Conservation (phyloP, 2,797 vertebrate genomes). For the Amniataba percoides region DNA sequence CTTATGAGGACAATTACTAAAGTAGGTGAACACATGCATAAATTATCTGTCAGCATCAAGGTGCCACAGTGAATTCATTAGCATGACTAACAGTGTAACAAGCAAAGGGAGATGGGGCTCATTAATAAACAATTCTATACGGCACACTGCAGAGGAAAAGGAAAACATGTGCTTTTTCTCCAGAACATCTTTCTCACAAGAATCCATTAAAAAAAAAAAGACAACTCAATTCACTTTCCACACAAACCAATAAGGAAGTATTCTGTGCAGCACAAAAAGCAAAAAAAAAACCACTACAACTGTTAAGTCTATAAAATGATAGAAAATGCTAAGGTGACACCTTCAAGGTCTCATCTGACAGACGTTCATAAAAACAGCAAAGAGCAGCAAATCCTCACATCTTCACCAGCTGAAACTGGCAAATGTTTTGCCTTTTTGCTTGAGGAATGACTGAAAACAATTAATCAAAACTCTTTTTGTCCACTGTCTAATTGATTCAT, state of each 20-base stretch:
- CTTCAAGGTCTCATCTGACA: not conserved
- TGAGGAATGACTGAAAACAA: not conserved
- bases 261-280: not conserved
- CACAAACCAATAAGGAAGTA: not conserved
- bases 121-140: conserved; percentile 34
- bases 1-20: conserved; percentile 41
- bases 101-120: conserved; percentile 17
- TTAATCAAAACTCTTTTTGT: not conserved
- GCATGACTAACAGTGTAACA: conserved; percentile 51
- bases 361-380: not conserved
- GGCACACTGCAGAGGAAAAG: not conserved
- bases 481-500: not conserved
- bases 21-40: conserved; percentile 42
- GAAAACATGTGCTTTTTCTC: not conserved
- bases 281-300: not conserved
- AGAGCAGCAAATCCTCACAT: not conserved
- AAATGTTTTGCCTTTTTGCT: not conserved
- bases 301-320: not conserved
- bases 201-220: too few species aligned
- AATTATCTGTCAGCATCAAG: conserved; percentile 57
- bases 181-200: not conserved
- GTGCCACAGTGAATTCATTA: conserved; percentile 57
- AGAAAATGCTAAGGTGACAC: not conserved
- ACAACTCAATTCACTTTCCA: not conserved
- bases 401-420: not conserved